Conservation (phyloP, 2,888 invertebrate genomes). For the Melikaiella ostensackeni region DNA sequence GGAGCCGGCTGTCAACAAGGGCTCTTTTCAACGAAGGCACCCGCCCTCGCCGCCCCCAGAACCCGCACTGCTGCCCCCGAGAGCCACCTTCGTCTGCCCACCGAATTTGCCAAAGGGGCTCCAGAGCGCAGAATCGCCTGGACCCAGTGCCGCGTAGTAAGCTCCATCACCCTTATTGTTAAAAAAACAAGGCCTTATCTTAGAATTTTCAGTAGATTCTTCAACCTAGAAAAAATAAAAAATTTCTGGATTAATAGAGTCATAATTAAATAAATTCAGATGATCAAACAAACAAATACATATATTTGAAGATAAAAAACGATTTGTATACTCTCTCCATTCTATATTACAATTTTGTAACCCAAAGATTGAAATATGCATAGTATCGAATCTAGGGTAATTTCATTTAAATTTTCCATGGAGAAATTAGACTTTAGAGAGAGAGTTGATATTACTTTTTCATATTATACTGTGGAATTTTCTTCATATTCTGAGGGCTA, state of each 20-base stretch:
- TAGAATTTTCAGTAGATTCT: constrained; percentile 44
- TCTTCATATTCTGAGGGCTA: not conserved
- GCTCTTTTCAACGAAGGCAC: constrained; percentile 71
- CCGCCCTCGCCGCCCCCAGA: constrained; percentile 76
- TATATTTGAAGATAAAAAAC: not conserved
- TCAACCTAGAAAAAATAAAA: not conserved
- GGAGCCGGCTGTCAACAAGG: constrained; percentile 70
- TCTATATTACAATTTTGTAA: not conserved
- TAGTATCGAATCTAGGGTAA: not conserved
- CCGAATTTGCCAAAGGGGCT: constrained; percentile 52
- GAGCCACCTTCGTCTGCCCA: constrained; percentile 57
- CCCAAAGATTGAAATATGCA: not conserved
- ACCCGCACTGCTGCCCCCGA: constrained; percentile 74
- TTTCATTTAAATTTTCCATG: not conserved
- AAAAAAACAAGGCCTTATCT: constrained; percentile 15
- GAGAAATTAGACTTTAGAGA: not conserved
- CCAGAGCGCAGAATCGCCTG: constrained; percentile 59
- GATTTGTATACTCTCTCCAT: not conserved
- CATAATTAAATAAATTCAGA: not conserved
- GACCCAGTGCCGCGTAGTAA: constrained; percentile 48
- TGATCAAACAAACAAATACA: not conserved
- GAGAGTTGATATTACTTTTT: not conserved
- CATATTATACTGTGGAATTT: not conserved
- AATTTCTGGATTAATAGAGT: not conserved
- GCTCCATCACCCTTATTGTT: constrained; percentile 3